Percentiles rank a stretch among this genome's conserved stretches.
Conservation (phyloP, 2,797 vertebrate species). For the Girardinus metallicus region DNA sequence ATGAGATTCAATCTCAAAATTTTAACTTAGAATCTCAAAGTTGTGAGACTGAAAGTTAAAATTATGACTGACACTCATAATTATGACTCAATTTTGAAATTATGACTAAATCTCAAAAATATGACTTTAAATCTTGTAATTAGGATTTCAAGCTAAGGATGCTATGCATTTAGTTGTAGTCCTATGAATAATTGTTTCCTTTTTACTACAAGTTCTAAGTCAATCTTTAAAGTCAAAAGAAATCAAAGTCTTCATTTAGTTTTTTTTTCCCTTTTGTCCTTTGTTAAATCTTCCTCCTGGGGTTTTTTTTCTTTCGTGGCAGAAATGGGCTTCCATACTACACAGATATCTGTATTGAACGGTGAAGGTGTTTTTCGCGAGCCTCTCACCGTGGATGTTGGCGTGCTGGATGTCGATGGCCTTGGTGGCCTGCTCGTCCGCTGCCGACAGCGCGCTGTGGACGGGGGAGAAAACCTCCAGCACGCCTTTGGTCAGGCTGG, state of each 20-base stretch:
- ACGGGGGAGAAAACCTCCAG: conserved; percentile 94
- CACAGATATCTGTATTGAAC: not conserved
- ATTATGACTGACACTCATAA: no score
- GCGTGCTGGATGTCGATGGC: conserved; percentile 95
- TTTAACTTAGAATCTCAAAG: no score
- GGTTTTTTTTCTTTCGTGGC: no score
- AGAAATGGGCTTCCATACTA: not conserved
- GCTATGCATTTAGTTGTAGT: conserved; percentile 91
- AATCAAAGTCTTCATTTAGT: conserved; percentile 96
- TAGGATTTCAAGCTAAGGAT: conserved; percentile 86
- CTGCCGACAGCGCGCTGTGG: conserved; percentile 82
- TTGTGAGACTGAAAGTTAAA: no score
- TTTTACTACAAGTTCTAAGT: conserved; percentile 91
- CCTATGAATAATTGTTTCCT: conserved; percentile 92
- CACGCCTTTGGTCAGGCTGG: conserved; percentile 94
- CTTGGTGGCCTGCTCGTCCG: conserved; percentile 94
- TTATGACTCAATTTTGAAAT: no score
- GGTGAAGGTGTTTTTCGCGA: no score
- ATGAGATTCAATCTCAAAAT: no score
- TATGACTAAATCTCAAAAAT: no score
- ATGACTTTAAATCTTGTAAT: no score
- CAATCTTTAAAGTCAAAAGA: conserved; percentile 95
- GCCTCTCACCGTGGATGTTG: conserved; percentile 87
- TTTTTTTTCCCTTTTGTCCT: conserved; percentile 84
- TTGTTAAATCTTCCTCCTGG: conserved; percentile 73